A percentile compares a stretch with the other conserved stretches of the same genome.
These are phyloP conservation scores for Drosophila grimshawi DNA, from an alignment of 1,140 invertebrate genomes.

Conservation along the genomic window DNA sequence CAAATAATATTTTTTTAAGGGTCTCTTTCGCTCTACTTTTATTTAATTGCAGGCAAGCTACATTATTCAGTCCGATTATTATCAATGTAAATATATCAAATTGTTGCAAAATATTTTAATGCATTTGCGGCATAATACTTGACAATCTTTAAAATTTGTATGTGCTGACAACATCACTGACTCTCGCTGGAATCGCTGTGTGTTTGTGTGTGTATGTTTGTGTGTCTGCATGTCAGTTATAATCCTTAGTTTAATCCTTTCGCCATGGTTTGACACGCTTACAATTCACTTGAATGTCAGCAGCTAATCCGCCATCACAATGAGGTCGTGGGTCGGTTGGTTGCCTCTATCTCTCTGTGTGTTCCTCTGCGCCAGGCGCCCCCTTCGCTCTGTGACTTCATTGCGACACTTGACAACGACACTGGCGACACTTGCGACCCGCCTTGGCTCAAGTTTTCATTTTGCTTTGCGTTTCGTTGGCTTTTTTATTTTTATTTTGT, in stretches of 20 bases:
- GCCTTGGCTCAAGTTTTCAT: conserved; percentile 75
- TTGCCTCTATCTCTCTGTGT: background rate
- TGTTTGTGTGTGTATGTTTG: conserved; percentile 11
- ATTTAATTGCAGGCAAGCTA: too few species aligned
- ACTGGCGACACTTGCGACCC: conserved; percentile 60
- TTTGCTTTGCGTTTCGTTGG: conserved; percentile 42
- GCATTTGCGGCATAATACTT: background rate
- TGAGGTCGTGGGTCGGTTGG: conserved; percentile 50
- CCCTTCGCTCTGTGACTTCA: conserved; percentile 31
- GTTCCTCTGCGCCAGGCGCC: background rate
- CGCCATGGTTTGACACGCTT: conserved; percentile 75
- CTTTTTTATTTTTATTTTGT: conserved; percentile 56
- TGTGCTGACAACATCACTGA: conserved; percentile 37
- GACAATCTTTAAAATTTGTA: conserved; percentile 19
- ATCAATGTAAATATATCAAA: background rate
- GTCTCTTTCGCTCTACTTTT: too few species aligned
- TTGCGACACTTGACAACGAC: conserved; percentile 52
- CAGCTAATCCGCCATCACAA: conserved; percentile 72
- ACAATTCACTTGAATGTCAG: conserved; percentile 79
- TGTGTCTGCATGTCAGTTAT: conserved; percentile 46
- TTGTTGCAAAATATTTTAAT: background rate
- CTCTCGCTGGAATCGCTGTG: conserved; percentile 6
- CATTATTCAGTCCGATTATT: background rate
- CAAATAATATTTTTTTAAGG: background rate
- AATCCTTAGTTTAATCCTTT: conserved; percentile 76